Conservation (phyloP, 2,888 invertebrate species). For the Tholera decimalis region DNA sequence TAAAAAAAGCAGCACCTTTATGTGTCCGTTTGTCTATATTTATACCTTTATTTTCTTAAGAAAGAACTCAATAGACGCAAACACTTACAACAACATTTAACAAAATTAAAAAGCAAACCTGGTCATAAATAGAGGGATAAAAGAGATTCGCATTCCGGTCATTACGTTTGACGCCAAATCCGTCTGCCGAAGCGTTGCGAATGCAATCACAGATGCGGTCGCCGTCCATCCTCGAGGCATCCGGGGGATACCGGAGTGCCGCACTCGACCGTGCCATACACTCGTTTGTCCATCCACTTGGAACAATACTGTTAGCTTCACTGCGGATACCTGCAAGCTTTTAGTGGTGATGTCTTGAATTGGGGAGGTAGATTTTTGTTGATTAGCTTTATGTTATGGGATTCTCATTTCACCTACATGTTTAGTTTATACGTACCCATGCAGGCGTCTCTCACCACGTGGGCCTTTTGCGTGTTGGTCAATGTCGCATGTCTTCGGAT, state of each 20-base stretch:
- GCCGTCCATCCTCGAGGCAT: conserved; percentile 56
- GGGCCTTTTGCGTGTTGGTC: too few species aligned
- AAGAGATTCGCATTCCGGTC: conserved; percentile 47
- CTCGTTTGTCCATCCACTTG: conserved; percentile 50
- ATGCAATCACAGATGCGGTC: conserved; percentile 71
- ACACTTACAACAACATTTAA: background rate
- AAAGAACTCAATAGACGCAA: too few species aligned
- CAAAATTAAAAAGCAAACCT: conserved; percentile 1
- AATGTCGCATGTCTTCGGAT: too few species aligned
- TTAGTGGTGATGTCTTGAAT: conserved; percentile 17
- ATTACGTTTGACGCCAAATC: conserved; percentile 53
- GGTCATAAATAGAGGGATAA: conserved; percentile 40
- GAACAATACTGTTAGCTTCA: conserved; percentile 55
- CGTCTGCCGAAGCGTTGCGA: conserved; percentile 51
- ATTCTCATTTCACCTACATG: too few species aligned
- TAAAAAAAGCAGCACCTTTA: too few species aligned
- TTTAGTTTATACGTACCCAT: too few species aligned
- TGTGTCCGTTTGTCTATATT: too few species aligned
- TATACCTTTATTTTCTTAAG: too few species aligned
- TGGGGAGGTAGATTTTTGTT: background rate
- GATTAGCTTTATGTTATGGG: too few species aligned
- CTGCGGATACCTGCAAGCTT: conserved; percentile 29
- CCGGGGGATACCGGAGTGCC: conserved; percentile 45
- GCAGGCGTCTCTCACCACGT: too few species aligned
- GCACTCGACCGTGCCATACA: conserved; percentile 48